Evolutionary conservation across 2,797 vertebrate species (phyloP).

Genomic region (Liasis olivaceus): DNA sequence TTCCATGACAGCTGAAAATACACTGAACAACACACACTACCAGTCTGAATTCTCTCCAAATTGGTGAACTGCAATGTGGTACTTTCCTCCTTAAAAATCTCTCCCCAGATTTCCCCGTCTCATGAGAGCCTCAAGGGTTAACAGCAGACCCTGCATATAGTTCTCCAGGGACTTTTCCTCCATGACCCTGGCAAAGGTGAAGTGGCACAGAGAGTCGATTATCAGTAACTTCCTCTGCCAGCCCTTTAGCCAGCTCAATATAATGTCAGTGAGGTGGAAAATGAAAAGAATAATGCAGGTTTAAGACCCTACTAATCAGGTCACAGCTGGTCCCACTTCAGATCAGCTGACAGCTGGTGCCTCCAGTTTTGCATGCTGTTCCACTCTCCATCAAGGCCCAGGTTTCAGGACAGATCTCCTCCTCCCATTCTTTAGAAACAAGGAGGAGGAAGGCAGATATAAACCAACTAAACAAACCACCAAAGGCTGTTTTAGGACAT

Average conservation of each 20-base stretch:
- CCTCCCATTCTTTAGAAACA: not conserved
- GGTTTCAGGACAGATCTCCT: conserved; percentile 46
- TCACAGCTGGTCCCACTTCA: conserved; percentile 77
- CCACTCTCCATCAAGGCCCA: conserved; percentile 36
- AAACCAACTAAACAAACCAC: not conserved
- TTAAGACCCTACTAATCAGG: conserved; percentile 79
- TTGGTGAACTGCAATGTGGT: not conserved
- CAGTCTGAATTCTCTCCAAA: not conserved
- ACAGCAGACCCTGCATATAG: conserved; percentile 50
- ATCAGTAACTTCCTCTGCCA: conserved; percentile 69
- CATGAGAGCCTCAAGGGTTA: conserved; percentile 52
- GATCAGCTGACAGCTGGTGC: conserved; percentile 75
- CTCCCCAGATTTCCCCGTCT: conserved; percentile 31
- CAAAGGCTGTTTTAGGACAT: conserved; percentile 9
- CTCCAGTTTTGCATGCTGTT: conserved; percentile 54
- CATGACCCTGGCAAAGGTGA: conserved; percentile 69
- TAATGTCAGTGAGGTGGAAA: conserved; percentile 77
- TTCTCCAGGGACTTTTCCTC: conserved; percentile 59
- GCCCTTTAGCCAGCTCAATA: conserved; percentile 62
- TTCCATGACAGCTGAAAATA: not conserved
- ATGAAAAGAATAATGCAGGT: conserved; percentile 79
- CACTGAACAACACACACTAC: not conserved
- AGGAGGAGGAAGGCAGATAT: conserved; percentile 7
- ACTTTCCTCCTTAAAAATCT: conserved; percentile 25
- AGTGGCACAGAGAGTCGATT: conserved; percentile 68